phyloP scores from a whole-genome alignment of 2,113 vertebrate species.

The Sander vitreus region DNA sequence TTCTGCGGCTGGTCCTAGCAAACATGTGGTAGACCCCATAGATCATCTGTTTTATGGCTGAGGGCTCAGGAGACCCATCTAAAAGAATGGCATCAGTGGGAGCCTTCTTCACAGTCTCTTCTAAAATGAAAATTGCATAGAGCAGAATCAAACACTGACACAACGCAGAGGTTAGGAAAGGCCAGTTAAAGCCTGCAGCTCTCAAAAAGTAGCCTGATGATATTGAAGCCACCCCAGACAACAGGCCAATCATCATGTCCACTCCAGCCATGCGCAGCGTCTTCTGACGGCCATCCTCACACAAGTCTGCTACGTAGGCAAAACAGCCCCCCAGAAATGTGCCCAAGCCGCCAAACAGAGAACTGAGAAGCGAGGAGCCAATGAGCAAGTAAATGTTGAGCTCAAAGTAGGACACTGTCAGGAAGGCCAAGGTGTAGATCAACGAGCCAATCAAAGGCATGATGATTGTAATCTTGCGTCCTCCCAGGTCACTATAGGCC shows the following conservation, averaged over 20 bases:
- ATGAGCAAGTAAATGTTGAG: slow-evolving; percentile 89
- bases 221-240: slow-evolving; percentile 89
- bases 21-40: slow-evolving; percentile 88
- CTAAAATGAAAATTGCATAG: slow-evolving; percentile 90
- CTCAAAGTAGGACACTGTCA: slow-evolving; percentile 86
- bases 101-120: slow-evolving; percentile 80
- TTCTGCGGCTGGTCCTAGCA: slow-evolving; percentile 76
- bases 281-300: slow-evolving; percentile 86
- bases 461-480: slow-evolving; percentile 91
- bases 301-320: slow-evolving; percentile 91
- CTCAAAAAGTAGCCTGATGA: slow-evolving; percentile 92
- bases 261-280: slow-evolving; percentile 91
- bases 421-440: slow-evolving; percentile 79
- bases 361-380: slow-evolving; percentile 81
- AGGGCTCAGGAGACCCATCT: slow-evolving; percentile 8
- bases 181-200: slow-evolving; percentile 90
- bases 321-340: slow-evolving; percentile 93
- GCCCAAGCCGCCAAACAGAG: slow-evolving; percentile 89
- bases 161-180: slow-evolving; percentile 84
- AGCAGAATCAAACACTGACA: slow-evolving; percentile 84
- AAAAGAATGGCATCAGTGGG: neutral
- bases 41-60: slow-evolving; percentile 77
- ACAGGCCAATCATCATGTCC: slow-evolving; percentile 91
- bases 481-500: slow-evolving; percentile 89
- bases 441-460: slow-evolving; percentile 88